Evolutionary conservation across 2,888 invertebrate species (phyloP), one percentile per base, ranked within the genome.

Genomic region (Dione juno): DNA sequence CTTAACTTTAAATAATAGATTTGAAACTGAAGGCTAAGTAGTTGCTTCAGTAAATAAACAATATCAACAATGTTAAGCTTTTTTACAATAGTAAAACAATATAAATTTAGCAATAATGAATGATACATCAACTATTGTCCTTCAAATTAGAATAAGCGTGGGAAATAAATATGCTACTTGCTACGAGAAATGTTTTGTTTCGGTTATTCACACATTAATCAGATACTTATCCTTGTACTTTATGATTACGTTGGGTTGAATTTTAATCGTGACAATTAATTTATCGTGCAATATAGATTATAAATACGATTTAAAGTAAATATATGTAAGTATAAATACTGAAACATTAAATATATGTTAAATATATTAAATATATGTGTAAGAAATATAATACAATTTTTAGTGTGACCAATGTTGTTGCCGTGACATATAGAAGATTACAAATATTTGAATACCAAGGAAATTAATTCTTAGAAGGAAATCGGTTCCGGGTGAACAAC

Each of bases 1-100:
- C 1, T 21, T 11, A 21, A 5, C 28, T 53, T 35, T 54, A 59
- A 59, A 59, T 21, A 3, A 13, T 8, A 0, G 6, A 19, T 58
- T 21, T 9, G 19, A 19, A 58, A 14, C 3, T 13, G 40, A 63
- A 48, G 48, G 13, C 9, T 28, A 61, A 11, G 5, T 3, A 28
- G 1, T 16, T 41, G 11, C 40, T 11, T 28, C 13, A 40, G 13
- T 54, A 28, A 63, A 50, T 41, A 13, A 54, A 64, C 37, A 45
- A 16, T 5, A 69, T 48, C 54, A 61, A 66, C 28, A 50, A 40
- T 63, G 53, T 68, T 61, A 28, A 68, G 45, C 54, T 52, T 69
- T 70, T 74, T 69, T 65, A 61, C 58, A 40, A 48, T 41, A 59
- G 67, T 64, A 69, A 69, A 77, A 78, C 79, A 79, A 79, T 79